Evolutionary conservation across 2,113 vertebrate genomes (phyloP).

Genomic region (Cairina moschata): DNA sequence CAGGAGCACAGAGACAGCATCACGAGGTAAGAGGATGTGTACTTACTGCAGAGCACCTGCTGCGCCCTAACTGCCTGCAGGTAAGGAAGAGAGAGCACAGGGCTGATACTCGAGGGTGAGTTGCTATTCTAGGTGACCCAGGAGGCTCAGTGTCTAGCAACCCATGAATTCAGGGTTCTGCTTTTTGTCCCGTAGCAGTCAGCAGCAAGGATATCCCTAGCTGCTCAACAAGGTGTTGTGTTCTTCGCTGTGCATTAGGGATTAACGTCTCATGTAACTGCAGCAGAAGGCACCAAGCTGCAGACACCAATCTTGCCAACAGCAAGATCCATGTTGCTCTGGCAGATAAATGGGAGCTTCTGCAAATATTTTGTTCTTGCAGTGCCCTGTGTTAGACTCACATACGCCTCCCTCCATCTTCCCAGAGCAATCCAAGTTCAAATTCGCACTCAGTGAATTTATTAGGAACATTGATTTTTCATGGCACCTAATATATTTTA

Average conservation of each 20-base stretch:
- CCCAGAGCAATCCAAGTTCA: neutral
- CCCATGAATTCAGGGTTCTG: neutral
- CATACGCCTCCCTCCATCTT: neutral
- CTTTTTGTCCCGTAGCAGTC: neutral
- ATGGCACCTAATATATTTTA: neutral
- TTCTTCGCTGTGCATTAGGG: neutral
- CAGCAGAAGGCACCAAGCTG: neutral
- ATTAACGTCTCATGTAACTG: neutral
- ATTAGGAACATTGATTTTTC: constrained; percentile 1
- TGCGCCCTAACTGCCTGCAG: neutral
- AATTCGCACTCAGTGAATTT: neutral
- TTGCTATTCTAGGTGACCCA: neutral
- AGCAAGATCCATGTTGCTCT: neutral
- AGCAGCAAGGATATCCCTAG: neutral
- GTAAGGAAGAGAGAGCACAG: rapidly evolving
- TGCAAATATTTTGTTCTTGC: neutral
- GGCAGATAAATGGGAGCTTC: neutral
- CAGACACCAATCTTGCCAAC: neutral
- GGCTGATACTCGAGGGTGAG: neutral
- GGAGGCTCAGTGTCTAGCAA: neutral
- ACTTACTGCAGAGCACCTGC: neutral
- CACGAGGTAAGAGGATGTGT: neutral
- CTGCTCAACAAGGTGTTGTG: neutral
- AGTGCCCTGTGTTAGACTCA: neutral
- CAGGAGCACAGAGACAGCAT: neutral